Percentiles rank a stretch among this genome's conserved stretches.
phyloP scores from a whole-genome alignment of 2,888 invertebrate species.

The Heliconius ismenius region DNA sequence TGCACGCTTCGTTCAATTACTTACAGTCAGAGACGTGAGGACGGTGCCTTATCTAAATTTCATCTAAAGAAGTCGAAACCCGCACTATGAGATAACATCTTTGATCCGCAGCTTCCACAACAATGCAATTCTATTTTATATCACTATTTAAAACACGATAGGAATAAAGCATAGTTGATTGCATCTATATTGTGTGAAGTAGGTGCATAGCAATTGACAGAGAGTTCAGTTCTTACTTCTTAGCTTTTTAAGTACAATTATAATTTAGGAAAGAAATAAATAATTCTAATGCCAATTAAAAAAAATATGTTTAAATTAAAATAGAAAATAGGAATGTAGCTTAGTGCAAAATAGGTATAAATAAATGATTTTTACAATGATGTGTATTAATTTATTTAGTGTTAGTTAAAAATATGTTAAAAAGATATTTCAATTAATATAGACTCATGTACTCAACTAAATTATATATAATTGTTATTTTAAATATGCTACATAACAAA shows the following conservation, averaged over 20 bases:
- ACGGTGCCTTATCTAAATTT: slow-evolving; percentile 71
- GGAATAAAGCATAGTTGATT: slow-evolving; percentile 54
- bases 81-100: slow-evolving; percentile 41
- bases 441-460: too few species aligned
- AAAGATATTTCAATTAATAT: too few species aligned
- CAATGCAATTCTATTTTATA: slow-evolving; percentile 63
- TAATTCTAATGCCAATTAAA: background rate
- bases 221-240: slow-evolving; percentile 30
- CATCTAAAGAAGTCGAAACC: slow-evolving; percentile 62
- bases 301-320: too few species aligned
- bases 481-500: too few species aligned
- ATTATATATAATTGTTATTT: too few species aligned
- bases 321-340: too few species aligned
- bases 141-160: slow-evolving; percentile 58
- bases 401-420: slow-evolving; percentile 6
- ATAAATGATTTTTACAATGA: too few species aligned
- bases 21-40: slow-evolving; percentile 62
- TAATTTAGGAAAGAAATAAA: background rate
- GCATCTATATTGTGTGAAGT: slow-evolving; percentile 46
- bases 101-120: slow-evolving; percentile 36
- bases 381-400: background rate
- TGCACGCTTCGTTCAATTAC: slow-evolving; percentile 74
- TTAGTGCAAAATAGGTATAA: too few species aligned
- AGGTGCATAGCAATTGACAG: slow-evolving; percentile 27
- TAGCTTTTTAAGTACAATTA: slow-evolving; percentile 30